A percentile compares a stretch with the other conserved stretches of the same genome.
Evolutionary conservation across 2,797 vertebrate species (phyloP).

Genomic region (Sardinella longiceps): DNA sequence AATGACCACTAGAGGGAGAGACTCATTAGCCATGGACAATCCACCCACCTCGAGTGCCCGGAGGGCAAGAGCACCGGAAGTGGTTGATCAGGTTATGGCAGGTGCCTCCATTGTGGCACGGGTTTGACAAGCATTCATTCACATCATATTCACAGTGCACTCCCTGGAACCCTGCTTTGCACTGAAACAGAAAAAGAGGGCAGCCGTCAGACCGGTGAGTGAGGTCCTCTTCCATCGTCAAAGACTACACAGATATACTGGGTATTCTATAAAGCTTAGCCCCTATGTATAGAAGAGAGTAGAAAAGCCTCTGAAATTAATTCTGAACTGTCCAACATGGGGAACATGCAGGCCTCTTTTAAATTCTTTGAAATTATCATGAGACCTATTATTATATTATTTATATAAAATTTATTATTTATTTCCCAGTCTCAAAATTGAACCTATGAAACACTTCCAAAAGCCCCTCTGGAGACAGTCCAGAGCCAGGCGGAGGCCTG

Average conservation of each 20-base stretch:
- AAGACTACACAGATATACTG: background rate
- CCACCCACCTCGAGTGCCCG: constrained; percentile 84
- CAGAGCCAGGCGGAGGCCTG: background rate
- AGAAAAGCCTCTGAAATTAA: background rate
- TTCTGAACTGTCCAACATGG: background rate
- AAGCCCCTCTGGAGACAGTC: background rate
- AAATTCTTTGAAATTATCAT: background rate
- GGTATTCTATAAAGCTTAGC: background rate
- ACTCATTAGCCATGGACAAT: background rate
- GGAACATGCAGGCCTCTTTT: background rate
- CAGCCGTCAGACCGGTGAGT: background rate
- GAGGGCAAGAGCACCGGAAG: constrained; percentile 88
- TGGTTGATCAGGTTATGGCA: constrained; percentile 90
- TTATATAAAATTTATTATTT: background rate
- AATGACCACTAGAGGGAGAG: background rate
- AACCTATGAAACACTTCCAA: background rate
- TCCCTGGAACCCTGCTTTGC: constrained; percentile 89
- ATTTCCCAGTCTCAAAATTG: background rate
- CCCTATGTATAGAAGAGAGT: background rate
- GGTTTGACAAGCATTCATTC: constrained; percentile 89
- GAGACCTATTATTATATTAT: no score
- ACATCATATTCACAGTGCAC: constrained; percentile 93
- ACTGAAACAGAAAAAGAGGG: constrained; percentile 68
- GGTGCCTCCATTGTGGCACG: constrained; percentile 87
- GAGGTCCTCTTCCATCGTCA: background rate